Conservation (phyloP, 2,888 invertebrate species). For the Thereva nobilitata region DNA sequence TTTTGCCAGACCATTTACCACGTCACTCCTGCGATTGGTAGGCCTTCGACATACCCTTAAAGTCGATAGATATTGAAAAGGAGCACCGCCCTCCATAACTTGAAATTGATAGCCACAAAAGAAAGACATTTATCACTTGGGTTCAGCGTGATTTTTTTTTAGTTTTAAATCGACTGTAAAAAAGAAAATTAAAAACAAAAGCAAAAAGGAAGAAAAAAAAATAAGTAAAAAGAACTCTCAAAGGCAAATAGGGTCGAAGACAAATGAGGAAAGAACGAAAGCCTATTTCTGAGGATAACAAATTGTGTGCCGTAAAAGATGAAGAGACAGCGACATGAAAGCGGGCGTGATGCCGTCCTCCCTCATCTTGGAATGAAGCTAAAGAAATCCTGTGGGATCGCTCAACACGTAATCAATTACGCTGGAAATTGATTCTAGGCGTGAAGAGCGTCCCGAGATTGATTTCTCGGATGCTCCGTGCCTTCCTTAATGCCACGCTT, state of each 20-base stretch:
- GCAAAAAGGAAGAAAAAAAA: too few relatives aligned
- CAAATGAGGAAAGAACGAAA: conserved; percentile 6
- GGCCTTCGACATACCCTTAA: too few relatives aligned
- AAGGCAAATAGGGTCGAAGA: conserved; percentile 5
- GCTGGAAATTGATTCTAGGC: conserved; percentile 41
- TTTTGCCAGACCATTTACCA: too few relatives aligned
- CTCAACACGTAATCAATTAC: conserved; percentile 44
- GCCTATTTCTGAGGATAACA: conserved; percentile 20
- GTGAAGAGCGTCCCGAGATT: conserved; percentile 34
- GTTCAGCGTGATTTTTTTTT: too few relatives aligned
- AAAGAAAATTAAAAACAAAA: too few relatives aligned
- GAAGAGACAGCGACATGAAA: conserved; percentile 33
- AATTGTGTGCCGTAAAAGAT: conserved; percentile 27
- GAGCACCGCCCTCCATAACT: too few relatives aligned
- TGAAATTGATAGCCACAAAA: too few relatives aligned
- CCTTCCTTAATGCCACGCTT: conserved; percentile 4
- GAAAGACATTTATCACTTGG: too few relatives aligned
- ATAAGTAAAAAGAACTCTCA: not conserved
- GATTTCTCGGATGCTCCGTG: conserved; percentile 33
- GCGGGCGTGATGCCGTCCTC: conserved; percentile 13
- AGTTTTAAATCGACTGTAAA: too few relatives aligned
- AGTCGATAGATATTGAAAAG: too few relatives aligned
- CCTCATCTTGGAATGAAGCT: not conserved
- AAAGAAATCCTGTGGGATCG: conserved; percentile 38
- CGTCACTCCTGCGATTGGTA: too few relatives aligned